Evolutionary conservation across 2,888 invertebrate species (phyloP), one percentile per base, ranked within the genome.

Genomic region (Mimachlamys varia): DNA sequence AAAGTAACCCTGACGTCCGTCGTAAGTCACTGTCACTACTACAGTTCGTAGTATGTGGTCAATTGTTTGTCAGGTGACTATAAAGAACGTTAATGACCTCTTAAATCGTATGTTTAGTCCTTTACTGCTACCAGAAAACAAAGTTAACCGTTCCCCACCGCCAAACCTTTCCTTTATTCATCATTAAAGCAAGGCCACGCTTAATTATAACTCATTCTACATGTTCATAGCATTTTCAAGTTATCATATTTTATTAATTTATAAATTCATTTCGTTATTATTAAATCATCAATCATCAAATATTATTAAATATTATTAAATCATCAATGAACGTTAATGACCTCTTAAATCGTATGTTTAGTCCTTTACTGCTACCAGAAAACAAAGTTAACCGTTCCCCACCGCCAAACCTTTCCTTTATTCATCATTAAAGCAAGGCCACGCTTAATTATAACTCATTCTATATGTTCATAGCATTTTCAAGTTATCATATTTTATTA

Each of bases 11-110:
- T 76, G 76, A 76, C 33, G 76, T 27, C 33, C 27, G 4, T n/a
- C 33, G 76, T 76, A 76, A 76, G 76, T 76, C 76, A 76, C 76
- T 33, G 76, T 76, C 76, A 76, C 33, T 76, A 76, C 27, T 12
- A 76, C 10, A 22, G 76, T 33, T 15, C 33, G 33, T 12, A 13
- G 76, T 76, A 76, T 1, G 27, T 76, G 17, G 33, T 33, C 27
- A 27, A 76, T 2, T 76, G 27, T 76, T 76, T 76, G 27, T 33
- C 76, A 76, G 76, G 27, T 33, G 76, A 76, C 33, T 12, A 76
- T 27, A 76, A 76, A 76, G 76, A 33, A 76, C 2, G 27, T 27
- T 33, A 76, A 7, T 2, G 13, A 22, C 58, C 1, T 22, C 22
- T 19, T 58, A 58, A 58, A 58, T 58, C 22, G 2, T 58, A 19